Base-by-base conservation (phyloP, 92 coral and sea anemone genomes). In the Scolanthus callimorphus region DNA sequence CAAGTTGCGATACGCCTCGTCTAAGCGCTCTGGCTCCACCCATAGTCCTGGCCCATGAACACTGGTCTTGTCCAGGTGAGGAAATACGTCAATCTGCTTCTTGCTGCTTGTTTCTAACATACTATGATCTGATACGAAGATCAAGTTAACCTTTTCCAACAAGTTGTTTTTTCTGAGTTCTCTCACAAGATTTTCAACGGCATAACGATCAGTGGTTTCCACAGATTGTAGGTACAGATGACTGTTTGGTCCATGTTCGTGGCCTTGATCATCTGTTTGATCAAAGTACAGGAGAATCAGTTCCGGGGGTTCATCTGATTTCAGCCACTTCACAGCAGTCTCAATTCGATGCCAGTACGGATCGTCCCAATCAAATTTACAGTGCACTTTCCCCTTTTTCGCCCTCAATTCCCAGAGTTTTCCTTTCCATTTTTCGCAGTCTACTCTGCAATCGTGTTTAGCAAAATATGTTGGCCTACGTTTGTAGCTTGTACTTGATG, bases 121-220 rank as follows among this genome's bases (percentile, higher is more conserved):
- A 31, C 96, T 85, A 47, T 91, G 97, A 62, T 91, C 97, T 15
- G 88, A 76, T 2, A 89, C 84, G 25, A 83, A 47, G 21, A 91
- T 67, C 12, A 91, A 39, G 49, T 91, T 88, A 29, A 80, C 83
- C 17, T 69, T 72, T 29, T 87, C 96, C 17, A 83, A 31, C 43
- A 91, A 60, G 55, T 77, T 50, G 6, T 71, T 78, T 12, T 71
- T 22, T 43, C 67, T 63, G 34, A 91, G 79, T 37, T 73, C 74
- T 52, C 82, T 71, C 6, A 83, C 27, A 3, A 91, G 79, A 43
- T 88, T 82, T 1, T 91, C 97, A 26, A 85, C 83, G 8, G 76
- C 78, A 39, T 91, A 77, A 13, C 82, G 50, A 43, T 91, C 97
- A 0, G 61, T 58, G 4, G 47, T 49, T n/a, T 75, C 84, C 48